A percentile compares a stretch with the other conserved stretches of the same genome.
phyloP scores from a whole-genome alignment of 2,113 vertebrate genomes.

The Mionectes macconnelli region DNA sequence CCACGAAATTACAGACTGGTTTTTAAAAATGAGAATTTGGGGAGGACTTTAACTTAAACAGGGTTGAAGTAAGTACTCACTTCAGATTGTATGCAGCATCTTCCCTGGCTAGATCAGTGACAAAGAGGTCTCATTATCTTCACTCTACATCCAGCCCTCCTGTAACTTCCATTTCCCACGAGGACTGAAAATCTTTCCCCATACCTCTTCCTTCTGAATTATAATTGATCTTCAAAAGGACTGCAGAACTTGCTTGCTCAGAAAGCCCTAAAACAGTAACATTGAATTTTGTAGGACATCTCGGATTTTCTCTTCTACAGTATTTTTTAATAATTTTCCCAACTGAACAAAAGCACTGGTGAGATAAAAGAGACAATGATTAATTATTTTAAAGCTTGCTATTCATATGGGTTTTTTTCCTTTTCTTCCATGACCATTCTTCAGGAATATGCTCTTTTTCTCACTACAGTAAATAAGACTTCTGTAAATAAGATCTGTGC shows the following conservation, averaged over 20 bases:
- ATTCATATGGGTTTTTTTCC: not conserved
- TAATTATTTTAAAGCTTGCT: not conserved
- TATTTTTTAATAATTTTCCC: not conserved
- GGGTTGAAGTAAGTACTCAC: not conserved
- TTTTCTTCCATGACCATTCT: not conserved
- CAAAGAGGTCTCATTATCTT: not conserved
- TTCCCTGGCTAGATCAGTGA: not conserved
- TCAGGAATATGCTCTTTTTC: not conserved
- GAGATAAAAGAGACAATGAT: not conserved
- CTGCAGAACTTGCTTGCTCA: not conserved
- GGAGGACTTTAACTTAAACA: not conserved
- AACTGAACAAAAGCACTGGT: not conserved
- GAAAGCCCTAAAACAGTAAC: slow-evolving; percentile 4
- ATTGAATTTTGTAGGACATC: not conserved
- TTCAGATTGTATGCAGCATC: not conserved
- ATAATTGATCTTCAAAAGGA: not conserved
- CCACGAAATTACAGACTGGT: not conserved
- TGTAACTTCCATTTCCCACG: not conserved
- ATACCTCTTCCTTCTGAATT: not conserved
- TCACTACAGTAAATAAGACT: not conserved
- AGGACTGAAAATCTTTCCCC: not conserved
- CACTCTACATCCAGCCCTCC: not conserved
- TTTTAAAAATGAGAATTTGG: not conserved
- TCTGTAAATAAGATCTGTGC: not conserved
- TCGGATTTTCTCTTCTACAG: not conserved